phyloP scores from a whole-genome alignment of 2,888 invertebrate genomes.

The Eulithis testata region DNA sequence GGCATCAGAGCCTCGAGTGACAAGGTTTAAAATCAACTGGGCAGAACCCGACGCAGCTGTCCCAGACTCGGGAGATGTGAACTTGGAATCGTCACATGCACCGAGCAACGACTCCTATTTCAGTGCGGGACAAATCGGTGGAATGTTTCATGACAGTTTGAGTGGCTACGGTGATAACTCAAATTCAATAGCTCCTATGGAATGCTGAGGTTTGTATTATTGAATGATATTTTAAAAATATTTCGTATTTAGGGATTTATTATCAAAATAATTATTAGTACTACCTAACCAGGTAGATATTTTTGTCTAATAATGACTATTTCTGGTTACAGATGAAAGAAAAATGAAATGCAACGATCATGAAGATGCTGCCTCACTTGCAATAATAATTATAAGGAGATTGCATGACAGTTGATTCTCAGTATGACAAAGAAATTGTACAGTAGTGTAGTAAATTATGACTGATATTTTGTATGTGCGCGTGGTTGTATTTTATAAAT shows the following conservation, averaged over 20 bases:
- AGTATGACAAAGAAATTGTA: constrained; percentile 14
- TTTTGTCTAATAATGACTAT: background rate
- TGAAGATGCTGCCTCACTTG: constrained; percentile 8
- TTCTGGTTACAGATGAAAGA: constrained; percentile 52
- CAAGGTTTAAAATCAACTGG: constrained; percentile 98
- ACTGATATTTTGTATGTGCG: constrained; percentile 20
- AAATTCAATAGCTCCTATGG: constrained; percentile 86
- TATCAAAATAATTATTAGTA: too few species aligned
- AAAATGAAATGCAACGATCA: constrained; percentile 4
- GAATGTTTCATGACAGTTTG: constrained; percentile 72
- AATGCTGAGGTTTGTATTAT: constrained; percentile 62
- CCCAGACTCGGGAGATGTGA: constrained; percentile 67
- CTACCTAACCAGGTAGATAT: background rate
- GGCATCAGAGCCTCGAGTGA: constrained; percentile 96
- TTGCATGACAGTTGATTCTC: background rate
- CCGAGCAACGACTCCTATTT: constrained; percentile 76
- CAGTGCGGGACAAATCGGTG: constrained; percentile 77
- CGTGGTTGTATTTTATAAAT: constrained; percentile 3
- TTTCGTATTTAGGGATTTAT: too few species aligned
- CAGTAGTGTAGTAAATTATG: constrained; percentile 13
- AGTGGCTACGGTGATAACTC: constrained; percentile 86
- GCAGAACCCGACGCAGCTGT: constrained; percentile 87
- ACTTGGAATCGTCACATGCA: constrained; percentile 65
- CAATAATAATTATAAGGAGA: constrained; percentile 4
- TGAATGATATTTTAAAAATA: too few species aligned